phyloP scores from a whole-genome alignment of 1,140 invertebrate genomes.

The Bombus turneri region DNA sequence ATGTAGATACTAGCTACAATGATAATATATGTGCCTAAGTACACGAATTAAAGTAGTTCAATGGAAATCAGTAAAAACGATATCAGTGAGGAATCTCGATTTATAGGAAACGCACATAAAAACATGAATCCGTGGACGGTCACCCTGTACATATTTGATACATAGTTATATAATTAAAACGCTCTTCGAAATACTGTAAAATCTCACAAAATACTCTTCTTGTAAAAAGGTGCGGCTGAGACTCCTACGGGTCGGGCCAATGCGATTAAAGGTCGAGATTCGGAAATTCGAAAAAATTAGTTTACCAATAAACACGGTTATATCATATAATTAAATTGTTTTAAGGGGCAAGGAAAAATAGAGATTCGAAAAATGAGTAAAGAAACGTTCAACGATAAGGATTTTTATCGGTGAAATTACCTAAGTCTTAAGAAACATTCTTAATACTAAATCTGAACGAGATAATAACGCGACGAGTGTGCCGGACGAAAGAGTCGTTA shows the following conservation, averaged over 20 bases:
- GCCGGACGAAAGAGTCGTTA: constrained; percentile 52
- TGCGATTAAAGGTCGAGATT: constrained; percentile 75
- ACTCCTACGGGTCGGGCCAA: constrained; percentile 74
- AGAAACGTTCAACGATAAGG: constrained; percentile 50
- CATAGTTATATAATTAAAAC: constrained; percentile 80
- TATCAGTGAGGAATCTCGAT: constrained; percentile 73
- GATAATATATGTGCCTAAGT: constrained; percentile 57
- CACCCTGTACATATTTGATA: constrained; percentile 78
- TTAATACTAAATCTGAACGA: constrained; percentile 60
- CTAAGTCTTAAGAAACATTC: constrained; percentile 62
- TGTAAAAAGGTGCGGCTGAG: constrained; percentile 78
- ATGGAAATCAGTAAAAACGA: constrained; percentile 53
- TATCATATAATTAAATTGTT: constrained; percentile 51
- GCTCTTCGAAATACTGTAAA: constrained; percentile 82
- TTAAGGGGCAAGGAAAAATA: constrained; percentile 18
- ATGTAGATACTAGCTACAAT: constrained; percentile 37
- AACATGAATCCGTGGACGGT: constrained; percentile 78
- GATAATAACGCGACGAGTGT: constrained; percentile 61
- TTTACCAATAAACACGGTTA: constrained; percentile 41
- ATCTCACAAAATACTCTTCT: constrained; percentile 82
- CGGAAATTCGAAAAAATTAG: constrained; percentile 66
- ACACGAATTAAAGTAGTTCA: constrained; percentile 54
- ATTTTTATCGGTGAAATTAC: constrained; percentile 52
- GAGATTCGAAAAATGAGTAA: constrained; percentile 60
- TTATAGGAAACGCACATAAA: constrained; percentile 73